Evolutionary conservation across 2,797 vertebrate genomes (phyloP), one percentile per base, ranked within the genome.

Genomic region (Urocyon cinereoargenteus): DNA sequence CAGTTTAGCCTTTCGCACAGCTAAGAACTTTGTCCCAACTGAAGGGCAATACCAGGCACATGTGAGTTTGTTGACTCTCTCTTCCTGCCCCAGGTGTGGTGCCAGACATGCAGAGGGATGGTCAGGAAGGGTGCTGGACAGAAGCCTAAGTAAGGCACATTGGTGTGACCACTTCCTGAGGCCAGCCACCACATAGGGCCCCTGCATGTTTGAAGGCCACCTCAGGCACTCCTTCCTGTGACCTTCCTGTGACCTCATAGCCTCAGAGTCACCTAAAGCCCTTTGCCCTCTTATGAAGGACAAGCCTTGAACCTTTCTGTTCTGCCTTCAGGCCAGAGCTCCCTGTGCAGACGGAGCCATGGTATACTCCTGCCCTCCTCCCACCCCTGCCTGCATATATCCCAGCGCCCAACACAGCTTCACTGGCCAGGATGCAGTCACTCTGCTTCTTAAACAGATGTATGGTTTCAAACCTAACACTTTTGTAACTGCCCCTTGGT

Each of bases 401-500:
- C 66, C 40, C 85, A 62, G 31, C 36, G 70, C n/a, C 68, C 75
- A 16, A 16, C 26, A 51, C 15, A 45, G 83, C 21, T 6, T 53
- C 18, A 40, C 2, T 1, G 16, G 22, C 51, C 36, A 15, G 57
- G 86, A 36, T 16, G 14, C 18, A 45, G 78, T 61, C 28, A 34
- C 34, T 18, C 31, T 40, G 21, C 57, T 86, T 64, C n/a, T 16
- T 96, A 75, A 96, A 78, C 68, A 66, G 26, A 66, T 36, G 0
- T 75, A 40, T 73, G 81, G 31, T 68, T 93, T 89, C 40, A 86
- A 95, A 73, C 49, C 51, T 19, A 77, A 77, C 59, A 75, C 90
- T 91, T 95, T 19, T 92, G 62, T 78, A 90, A 86, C 10, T 68
- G 85, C 57, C 81, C n/a, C 12, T 86, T 70, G 89, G 57, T 72